These are phyloP conservation scores for Basileuterus tristriatus DNA, from an alignment of 2,797 vertebrate genomes.

Conservation along the genomic window DNA sequence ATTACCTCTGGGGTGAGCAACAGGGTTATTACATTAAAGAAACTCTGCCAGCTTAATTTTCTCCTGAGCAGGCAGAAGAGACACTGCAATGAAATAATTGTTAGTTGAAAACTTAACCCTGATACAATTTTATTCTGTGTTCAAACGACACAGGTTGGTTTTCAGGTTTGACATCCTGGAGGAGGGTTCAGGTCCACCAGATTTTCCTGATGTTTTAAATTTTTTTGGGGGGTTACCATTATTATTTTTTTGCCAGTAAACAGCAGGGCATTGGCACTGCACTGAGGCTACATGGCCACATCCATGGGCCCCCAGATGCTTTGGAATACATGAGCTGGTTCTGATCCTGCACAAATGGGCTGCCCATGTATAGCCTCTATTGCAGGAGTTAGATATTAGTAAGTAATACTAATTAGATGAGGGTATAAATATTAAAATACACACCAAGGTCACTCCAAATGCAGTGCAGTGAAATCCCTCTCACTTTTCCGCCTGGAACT, in stretches of 20 bases:
- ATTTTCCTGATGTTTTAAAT: not conserved
- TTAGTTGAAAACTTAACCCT: not conserved
- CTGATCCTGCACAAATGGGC: not conserved
- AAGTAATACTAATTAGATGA: not conserved
- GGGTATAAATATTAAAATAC: not conserved
- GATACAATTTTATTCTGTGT: not conserved
- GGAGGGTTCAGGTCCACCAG: not conserved
- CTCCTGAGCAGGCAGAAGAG: not conserved
- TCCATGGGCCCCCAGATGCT: not conserved
- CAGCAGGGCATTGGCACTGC: not conserved
- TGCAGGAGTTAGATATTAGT: not conserved
- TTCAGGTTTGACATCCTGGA: not conserved
- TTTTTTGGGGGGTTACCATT: fast-evolving
- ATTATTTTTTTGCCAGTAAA: not conserved
- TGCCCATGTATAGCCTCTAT: not conserved
- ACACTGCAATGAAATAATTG: not conserved
- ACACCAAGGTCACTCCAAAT: not conserved
- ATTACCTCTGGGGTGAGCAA: conserved; percentile 7
- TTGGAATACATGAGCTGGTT: not conserved
- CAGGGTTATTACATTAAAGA: conserved; percentile 23
- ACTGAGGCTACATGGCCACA: fast-evolving
- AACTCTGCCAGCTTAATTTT: conserved; percentile 11
- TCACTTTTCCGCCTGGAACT: conserved; percentile 1
- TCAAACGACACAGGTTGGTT: not conserved
- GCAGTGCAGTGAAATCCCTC: not conserved